Base-by-base conservation (phyloP, 1,140 invertebrate species). In the Caenorhabditis inopinata region DNA sequence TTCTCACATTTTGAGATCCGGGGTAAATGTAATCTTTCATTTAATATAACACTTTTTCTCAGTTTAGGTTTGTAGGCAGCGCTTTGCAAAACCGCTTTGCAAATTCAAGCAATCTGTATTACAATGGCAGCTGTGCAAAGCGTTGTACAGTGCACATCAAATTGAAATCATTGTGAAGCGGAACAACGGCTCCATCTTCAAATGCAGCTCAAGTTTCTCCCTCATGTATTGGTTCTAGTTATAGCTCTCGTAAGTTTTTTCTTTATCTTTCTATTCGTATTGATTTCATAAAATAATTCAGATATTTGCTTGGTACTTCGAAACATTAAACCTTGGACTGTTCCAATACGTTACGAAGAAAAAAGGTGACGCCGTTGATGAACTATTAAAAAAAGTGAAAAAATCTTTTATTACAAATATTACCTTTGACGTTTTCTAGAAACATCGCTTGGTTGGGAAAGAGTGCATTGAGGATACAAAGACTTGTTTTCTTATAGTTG, bases 111-210 rank as follows among this genome's bases (percentile, higher is more conserved):
- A 68, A 42, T 7, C 38, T 68, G 58, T 68, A 42, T 42, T 18
- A 35, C 51, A 32, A 58, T 58, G 58, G n/a, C 58, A 42, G 58
- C 58, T 68, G 32, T 68, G n/a, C 58, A 68, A 68, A 68, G 6
- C 0, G 29, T 5, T 4, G 58, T 6, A 68, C 58, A 68, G n/a
- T n/a, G n/a, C 32, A 68, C 58, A 38, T 9, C n/a, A 18, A 68
- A 42, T 68, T 68, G 58, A 32, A 42, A 21, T 68, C 58, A 68
- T 38, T 68, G 35, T 42, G 32, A 38, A 27, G n/a, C n/a, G 32
- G 32, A 42, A 16, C 21, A 18, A 21, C 58, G 12, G n/a, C 58
- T 68, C n/a, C 58, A 38, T 38, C 32, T 38, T 68, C 25, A 68
- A 68, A 68, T 68, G 58, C 25, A 68, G 2, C 27, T 32, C 32